phyloP scores from a whole-genome alignment of 2,797 vertebrate species.

The Siniperca undulata region DNA sequence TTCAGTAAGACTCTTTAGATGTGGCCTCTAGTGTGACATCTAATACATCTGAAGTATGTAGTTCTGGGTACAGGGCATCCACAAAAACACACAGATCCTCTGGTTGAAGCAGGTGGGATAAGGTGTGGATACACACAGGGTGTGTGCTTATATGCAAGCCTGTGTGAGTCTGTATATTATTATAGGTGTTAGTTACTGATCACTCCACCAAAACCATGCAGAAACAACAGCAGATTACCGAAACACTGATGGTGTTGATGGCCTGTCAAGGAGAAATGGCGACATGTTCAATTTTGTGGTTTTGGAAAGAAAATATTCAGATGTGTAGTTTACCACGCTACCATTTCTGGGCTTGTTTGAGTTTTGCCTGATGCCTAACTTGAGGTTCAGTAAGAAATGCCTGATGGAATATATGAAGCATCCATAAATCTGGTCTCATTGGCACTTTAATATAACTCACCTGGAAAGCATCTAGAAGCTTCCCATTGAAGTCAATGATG shows the following conservation, averaged over 20 bases:
- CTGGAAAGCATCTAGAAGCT: constrained; percentile 92
- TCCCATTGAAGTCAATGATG: constrained; percentile 91
- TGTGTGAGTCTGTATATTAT: constrained; percentile 26
- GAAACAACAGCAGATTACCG: constrained; percentile 76
- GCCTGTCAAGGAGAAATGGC: constrained; percentile 78
- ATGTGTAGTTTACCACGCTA: background rate
- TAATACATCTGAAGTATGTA: constrained; percentile 52
- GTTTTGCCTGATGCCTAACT: constrained; percentile 7
- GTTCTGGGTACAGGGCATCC: constrained; percentile 18
- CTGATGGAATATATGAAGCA: background rate
- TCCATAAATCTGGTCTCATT: constrained; percentile 10
- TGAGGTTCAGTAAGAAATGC: constrained; percentile 17
- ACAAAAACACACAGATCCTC: constrained; percentile 36
- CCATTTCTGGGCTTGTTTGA: constrained; percentile 11
- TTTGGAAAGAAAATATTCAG: constrained; percentile 11
- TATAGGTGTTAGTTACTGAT: constrained; percentile 68
- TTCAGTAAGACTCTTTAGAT: constrained; percentile 50
- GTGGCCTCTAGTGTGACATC: constrained; percentile 47
- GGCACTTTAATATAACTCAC: constrained; percentile 72
- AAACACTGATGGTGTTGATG: constrained; percentile 84
- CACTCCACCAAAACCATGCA: constrained; percentile 77
- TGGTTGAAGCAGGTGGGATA: constrained; percentile 40
- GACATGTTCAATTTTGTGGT: constrained; percentile 54
- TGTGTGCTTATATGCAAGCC: constrained; percentile 24
- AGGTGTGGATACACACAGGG: constrained; percentile 15